Base-by-base conservation (phyloP, 92 coral and sea anemone genomes). In the Nematostella vectensis region DNA sequence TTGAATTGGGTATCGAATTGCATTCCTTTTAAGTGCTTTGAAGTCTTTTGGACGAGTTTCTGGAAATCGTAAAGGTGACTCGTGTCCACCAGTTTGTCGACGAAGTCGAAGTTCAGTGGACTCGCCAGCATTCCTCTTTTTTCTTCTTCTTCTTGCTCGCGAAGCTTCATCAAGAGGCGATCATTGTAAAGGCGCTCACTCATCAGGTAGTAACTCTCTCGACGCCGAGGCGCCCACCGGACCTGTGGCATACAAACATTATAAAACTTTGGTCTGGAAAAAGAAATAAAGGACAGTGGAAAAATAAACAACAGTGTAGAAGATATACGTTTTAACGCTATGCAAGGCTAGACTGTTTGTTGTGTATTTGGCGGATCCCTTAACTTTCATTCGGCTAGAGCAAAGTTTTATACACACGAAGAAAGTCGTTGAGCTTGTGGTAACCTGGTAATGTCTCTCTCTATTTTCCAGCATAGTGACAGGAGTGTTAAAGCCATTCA, bases 161-260 rank as follows among this genome's bases (percentile, higher is more conserved):
- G 55, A 38, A 85, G 77, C 51, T 70, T 70, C 72, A 79, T 64
- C 73, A 79, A 22, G 50, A 85, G 54, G 2, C 94, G 83, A 29
- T 85, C 94, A 40, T 85, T 85, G 71, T 79, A 85, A 25, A 85
- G 77, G 18, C 94, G 69, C 27, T 85, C 94, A 37, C 94, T 85
- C 94, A 85, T 85, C 42, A 85, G 47, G 25, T 85, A 85, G 60
- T 85, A 85, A 27, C 94, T 85, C 65, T 85, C 94, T 23, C 94
- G 87, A 48, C 94, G 65, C 50, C 78, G 83, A 3, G 94, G 94
- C 9, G 83, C 87, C 94, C 94, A 84, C 6, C 69, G 83, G 10
- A 79, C 94, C 94, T 84, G 63, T 11, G 25, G 29, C 18, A 2
- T 31, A 48, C 53, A 61, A 25, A 1, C n/a, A n/a, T n/a, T n/a